Evolutionary conservation across 2,888 invertebrate genomes (phyloP).

Genomic region (Caenorhabditis macrosperma): DNA sequence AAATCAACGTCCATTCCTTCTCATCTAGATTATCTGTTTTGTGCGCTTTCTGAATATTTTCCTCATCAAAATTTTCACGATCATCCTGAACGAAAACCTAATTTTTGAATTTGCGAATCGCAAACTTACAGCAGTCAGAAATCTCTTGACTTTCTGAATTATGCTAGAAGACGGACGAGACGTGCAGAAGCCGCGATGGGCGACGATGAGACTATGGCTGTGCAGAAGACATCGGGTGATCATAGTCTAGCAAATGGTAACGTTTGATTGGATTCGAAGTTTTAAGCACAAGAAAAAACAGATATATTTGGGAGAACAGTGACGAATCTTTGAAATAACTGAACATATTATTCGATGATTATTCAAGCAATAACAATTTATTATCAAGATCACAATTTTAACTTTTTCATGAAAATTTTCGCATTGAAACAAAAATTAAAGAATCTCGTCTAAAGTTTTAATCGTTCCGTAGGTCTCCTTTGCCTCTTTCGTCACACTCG

Average conservation of each 20-base stretch:
- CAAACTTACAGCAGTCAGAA: constrained; percentile 53
- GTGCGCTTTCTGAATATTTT: constrained; percentile 59
- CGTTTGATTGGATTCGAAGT: not conserved
- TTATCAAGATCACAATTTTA: too few species aligned
- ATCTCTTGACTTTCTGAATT: constrained; percentile 49
- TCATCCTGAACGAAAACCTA: constrained; percentile 57
- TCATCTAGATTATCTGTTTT: constrained; percentile 56
- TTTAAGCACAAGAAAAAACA: not conserved
- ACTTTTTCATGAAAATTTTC: not conserved
- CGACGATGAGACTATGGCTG: not conserved
- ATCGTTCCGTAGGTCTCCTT: constrained; percentile 41
- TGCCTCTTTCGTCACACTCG: constrained; percentile 84
- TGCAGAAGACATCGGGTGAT: constrained; percentile 38
- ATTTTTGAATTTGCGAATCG: not conserved
- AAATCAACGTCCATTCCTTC: constrained; percentile 65
- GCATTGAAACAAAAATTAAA: constrained; percentile 14
- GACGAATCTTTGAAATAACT: not conserved
- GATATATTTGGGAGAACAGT: not conserved
- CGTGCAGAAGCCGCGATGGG: constrained; percentile 35
- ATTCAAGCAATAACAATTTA: too few species aligned
- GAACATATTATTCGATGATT: too few species aligned
- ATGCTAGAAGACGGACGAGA: constrained; percentile 32
- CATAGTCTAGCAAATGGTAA: constrained; percentile 9
- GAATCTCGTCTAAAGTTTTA: constrained; percentile 56
- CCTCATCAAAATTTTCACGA: constrained; percentile 61